Evolutionary conservation across 53 echinoderm and acorn worm genomes (phyloP).

Genomic region (Luidia sarsii): DNA sequence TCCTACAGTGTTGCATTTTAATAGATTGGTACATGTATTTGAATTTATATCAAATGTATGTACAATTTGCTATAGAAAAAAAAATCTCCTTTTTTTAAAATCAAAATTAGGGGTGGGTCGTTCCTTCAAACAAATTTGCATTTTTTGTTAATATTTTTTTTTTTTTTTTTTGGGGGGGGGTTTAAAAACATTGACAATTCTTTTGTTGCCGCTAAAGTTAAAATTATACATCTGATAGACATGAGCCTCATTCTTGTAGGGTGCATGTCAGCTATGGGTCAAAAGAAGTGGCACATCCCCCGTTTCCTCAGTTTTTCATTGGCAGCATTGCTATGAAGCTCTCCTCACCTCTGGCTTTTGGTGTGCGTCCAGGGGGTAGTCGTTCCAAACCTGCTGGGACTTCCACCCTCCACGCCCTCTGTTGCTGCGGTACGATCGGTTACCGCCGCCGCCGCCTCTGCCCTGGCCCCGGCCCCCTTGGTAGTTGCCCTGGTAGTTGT

Average conservation of each 20-base stretch:
- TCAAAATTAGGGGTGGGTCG: too few species aligned
- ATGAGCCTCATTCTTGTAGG: not conserved
- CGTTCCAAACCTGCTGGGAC: constrained; percentile 42
- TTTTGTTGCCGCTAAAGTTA: not conserved
- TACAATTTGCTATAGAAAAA: too few species aligned
- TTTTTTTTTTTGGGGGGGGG: too few species aligned
- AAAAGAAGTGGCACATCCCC: too few species aligned
- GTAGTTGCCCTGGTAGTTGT: constrained; percentile 34
- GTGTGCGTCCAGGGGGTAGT: constrained; percentile 4
- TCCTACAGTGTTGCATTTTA: not conserved
- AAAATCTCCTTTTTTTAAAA: too few species aligned
- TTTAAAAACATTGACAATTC: not conserved
- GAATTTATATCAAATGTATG: too few species aligned
- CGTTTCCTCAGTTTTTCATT: too few species aligned
- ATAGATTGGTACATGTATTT: not conserved
- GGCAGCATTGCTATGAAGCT: too few species aligned
- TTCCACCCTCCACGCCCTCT: constrained; percentile 67
- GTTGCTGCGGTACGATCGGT: constrained; percentile 72
- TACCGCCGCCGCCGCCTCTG: constrained; percentile 45
- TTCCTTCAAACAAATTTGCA: not conserved
- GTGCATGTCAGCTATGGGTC: not conserved
- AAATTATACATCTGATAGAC: not conserved
- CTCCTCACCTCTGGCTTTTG: constrained; percentile 36
- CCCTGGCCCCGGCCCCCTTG: constrained; percentile 56
- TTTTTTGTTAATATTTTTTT: not conserved